Percentiles rank a stretch among this genome's conserved stretches.
These are phyloP conservation scores for Caligus rogercresseyi DNA, from an alignment of 1,140 invertebrate genomes.

Conservation along the genomic window DNA sequence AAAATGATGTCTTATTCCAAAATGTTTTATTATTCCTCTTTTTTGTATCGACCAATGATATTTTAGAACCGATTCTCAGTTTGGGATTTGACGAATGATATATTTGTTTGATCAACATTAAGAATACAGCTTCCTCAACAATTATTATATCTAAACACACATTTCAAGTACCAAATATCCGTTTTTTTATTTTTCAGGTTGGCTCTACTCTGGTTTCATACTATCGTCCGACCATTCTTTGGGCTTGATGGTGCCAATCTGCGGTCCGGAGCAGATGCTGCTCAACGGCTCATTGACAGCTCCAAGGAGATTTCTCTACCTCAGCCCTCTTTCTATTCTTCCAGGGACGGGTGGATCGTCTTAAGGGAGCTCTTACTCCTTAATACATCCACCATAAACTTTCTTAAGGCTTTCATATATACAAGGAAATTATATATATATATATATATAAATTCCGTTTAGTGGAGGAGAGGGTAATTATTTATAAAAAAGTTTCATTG, in stretches of 20 bases:
- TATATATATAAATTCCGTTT: no score
- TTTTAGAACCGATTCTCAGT: no score
- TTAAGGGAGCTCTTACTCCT: constrained; percentile 46
- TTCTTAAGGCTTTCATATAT: no score
- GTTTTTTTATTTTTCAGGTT: constrained; percentile 32
- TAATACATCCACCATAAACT: no score
- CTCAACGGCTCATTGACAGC: constrained; percentile 40
- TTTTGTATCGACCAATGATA: no score
- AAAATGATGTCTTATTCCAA: no score
- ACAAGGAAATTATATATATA: no score
- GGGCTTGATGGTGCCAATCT: constrained; percentile 44
- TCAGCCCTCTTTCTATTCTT: constrained; percentile 53
- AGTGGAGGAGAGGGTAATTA: no score
- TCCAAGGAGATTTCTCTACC: constrained; percentile 40
- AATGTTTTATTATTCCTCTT: no score
- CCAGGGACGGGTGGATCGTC: constrained; percentile 41
- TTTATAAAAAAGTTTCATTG: no score
- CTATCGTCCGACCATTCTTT: constrained; percentile 50
- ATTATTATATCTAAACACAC: constrained; percentile 6
- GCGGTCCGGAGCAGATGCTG: constrained; percentile 39
- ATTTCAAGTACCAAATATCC: not conserved
- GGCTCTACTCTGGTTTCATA: constrained; percentile 51
- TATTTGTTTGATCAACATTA: no score
- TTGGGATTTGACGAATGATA: no score
- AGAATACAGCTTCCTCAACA: constrained; percentile 14